Evolutionary conservation across 2,888 invertebrate genomes (phyloP).

Genomic region (Sphaerophoria taeniata): DNA sequence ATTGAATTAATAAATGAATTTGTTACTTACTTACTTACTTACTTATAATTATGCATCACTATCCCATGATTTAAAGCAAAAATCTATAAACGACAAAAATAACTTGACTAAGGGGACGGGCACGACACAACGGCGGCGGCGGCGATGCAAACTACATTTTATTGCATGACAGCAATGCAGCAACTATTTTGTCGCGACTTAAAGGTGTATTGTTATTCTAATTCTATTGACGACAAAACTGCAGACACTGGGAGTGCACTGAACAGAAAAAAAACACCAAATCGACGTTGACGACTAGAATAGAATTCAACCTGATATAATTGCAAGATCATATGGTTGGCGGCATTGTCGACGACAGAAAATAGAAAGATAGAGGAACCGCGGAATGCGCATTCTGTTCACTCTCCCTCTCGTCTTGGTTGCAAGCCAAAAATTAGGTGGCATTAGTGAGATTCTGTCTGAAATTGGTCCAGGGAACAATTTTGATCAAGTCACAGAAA

Average conservation of each 20-base stretch:
- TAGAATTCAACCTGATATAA: constrained; percentile 46
- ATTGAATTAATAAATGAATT: too few relatives aligned
- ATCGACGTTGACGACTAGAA: constrained; percentile 43
- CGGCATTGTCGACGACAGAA: not conserved
- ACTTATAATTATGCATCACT: constrained; percentile 14
- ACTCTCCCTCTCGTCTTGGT: constrained; percentile 53
- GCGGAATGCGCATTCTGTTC: constrained; percentile 14
- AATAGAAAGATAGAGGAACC: constrained; percentile 16
- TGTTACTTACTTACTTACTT: too few relatives aligned
- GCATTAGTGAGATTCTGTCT: too few relatives aligned
- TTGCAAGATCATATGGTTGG: constrained; percentile 38
- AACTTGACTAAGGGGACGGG: constrained; percentile 40
- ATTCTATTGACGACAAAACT: constrained; percentile 10
- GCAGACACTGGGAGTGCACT: constrained; percentile 55
- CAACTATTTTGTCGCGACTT: constrained; percentile 71
- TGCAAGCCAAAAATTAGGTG: constrained; percentile 14
- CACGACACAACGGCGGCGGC: constrained; percentile 14
- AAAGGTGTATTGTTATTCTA: constrained; percentile 66
- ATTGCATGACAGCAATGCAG: constrained; percentile 70
- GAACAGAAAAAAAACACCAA: constrained; percentile 36
- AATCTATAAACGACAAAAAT: constrained; percentile 58
- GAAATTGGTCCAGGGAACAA: too few relatives aligned
- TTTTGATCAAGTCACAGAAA: not conserved
- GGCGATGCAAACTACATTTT: constrained; percentile 30
- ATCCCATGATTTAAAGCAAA: constrained; percentile 44